These are phyloP conservation scores for Pseudorhombus dupliciocellatus DNA, from an alignment of 2,113 vertebrate species.

Conservation along the genomic window DNA sequence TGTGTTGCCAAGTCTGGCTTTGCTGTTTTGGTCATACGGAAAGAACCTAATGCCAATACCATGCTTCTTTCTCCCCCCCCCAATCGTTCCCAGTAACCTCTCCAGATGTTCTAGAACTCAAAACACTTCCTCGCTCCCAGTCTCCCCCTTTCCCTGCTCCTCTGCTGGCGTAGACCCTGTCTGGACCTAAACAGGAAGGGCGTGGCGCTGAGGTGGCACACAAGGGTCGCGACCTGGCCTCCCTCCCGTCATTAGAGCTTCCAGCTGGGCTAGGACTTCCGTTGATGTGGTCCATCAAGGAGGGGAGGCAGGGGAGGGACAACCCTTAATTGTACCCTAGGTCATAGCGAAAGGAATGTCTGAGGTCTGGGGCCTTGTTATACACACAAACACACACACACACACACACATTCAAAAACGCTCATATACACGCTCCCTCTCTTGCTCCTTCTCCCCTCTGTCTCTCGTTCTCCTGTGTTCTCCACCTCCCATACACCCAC, in stretches of 20 bases:
- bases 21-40: neutral
- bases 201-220: conserved; percentile 79
- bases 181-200: conserved; percentile 80
- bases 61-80: conserved; percentile 18
- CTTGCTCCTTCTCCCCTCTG: conserved; percentile 65
- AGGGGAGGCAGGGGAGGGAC: conserved; percentile 81
- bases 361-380: conserved; percentile 84
- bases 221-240: conserved; percentile 81
- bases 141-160: conserved; percentile 47
- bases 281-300: conserved; percentile 81
- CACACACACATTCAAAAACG: conserved; percentile 56
- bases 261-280: conserved; percentile 79
- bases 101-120: conserved; percentile 35
- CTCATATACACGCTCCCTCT: conserved; percentile 64
- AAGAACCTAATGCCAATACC: neutral
- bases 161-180: conserved; percentile 63
- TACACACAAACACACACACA: conserved; percentile 64
- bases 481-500: conserved; percentile 78
- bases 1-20: neutral
- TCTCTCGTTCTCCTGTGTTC: conserved; percentile 77
- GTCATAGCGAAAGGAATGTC: conserved; percentile 82
- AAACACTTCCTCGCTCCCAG: conserved; percentile 41
- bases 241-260: conserved; percentile 80
- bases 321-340: conserved; percentile 84
- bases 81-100: conserved; percentile 20